Percentiles rank a stretch among this genome's conserved stretches.
Conservation (phyloP, 2,797 vertebrate species). For the Aldrovandia affinis region DNA sequence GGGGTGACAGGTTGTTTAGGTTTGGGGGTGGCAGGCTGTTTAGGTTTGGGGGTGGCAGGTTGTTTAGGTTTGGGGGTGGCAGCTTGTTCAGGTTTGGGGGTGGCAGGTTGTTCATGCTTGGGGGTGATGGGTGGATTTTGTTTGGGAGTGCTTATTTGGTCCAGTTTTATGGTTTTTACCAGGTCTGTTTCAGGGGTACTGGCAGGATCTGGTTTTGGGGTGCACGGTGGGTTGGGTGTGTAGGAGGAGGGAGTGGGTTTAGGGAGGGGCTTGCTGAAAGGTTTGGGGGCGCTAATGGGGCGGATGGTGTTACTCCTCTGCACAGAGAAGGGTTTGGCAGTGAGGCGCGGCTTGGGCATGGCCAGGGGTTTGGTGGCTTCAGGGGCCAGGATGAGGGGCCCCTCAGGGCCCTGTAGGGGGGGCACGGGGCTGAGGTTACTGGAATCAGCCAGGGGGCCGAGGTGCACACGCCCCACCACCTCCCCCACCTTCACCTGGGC, state of each 20-base stretch:
- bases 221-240: neutral
- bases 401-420: slow-evolving; percentile 24
- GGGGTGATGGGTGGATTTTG: neutral
- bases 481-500: slow-evolving; percentile 50
- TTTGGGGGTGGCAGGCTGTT: neutral
- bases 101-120: neutral
- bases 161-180: neutral
- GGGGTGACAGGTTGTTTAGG: neutral
- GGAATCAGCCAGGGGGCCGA: slow-evolving; percentile 57
- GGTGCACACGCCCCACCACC: slow-evolving; percentile 50
- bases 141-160: neutral
- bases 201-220: slow-evolving; percentile 2
- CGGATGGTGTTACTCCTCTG: slow-evolving; percentile 67
- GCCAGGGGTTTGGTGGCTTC: slow-evolving; percentile 57
- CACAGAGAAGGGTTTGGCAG: slow-evolving; percentile 84
- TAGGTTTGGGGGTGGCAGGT: slow-evolving; percentile 2
- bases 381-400: slow-evolving; percentile 41
- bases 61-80: neutral
- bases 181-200: slow-evolving; percentile 27
- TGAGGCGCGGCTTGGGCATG: slow-evolving; percentile 71
- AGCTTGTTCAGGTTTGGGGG: neutral
- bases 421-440: slow-evolving; percentile 50
- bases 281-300: slow-evolving; percentile 59
- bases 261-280: neutral
- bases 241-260: neutral